Percentiles rank a stretch among this genome's conserved stretches.
Conservation (phyloP, 2,113 vertebrate genomes). For the Spizaetus ornatus region DNA sequence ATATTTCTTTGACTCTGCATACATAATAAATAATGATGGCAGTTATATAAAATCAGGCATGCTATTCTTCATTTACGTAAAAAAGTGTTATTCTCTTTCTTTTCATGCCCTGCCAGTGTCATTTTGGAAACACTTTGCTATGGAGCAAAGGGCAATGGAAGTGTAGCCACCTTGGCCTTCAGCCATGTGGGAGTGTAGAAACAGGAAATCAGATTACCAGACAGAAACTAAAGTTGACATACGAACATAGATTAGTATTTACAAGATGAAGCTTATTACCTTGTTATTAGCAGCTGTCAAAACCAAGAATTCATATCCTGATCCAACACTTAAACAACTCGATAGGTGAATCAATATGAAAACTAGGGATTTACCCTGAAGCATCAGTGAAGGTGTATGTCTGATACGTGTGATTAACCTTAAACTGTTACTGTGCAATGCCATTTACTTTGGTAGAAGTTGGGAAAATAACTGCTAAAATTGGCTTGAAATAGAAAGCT, state of each 20-base stretch:
- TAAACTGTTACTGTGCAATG: background rate
- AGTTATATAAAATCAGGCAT: background rate
- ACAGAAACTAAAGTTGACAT: background rate
- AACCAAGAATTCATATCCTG: background rate
- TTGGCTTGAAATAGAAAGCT: background rate
- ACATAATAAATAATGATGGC: background rate
- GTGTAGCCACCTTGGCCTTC: background rate
- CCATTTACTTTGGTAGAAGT: background rate
- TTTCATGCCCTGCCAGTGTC: background rate
- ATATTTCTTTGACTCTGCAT: background rate
- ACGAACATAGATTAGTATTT: background rate
- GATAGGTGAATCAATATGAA: background rate
- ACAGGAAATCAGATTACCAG: background rate
- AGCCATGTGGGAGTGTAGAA: background rate
- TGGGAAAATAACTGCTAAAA: background rate
- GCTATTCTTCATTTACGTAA: background rate
- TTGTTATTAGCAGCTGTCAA: background rate
- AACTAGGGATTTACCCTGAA: background rate
- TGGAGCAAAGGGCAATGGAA: background rate
- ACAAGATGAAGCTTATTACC: background rate
- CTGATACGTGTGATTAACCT: background rate
- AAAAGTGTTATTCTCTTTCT: background rate
- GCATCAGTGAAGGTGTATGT: background rate
- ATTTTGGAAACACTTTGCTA: background rate
- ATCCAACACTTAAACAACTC: background rate